Evolutionary conservation across 2,797 vertebrate genomes (phyloP).

Genomic region (Xiphophorus birchmanni): DNA sequence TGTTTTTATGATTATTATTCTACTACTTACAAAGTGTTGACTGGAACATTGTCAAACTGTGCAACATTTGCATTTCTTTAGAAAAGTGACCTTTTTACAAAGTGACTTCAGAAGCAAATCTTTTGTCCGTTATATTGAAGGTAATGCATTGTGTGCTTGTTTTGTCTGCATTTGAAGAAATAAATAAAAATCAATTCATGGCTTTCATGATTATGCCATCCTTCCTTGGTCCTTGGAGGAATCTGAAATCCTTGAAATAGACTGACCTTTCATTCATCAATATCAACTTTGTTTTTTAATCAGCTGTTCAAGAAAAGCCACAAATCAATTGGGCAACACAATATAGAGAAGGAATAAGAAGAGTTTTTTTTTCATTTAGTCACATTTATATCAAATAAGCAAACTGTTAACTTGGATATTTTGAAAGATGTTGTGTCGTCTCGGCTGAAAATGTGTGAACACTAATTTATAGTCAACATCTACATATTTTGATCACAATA

Average conservation of each 20-base stretch:
- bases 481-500: not conserved
- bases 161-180: conserved; percentile 28
- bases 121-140: conserved; percentile 25
- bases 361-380: conserved; percentile 23
- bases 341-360: conserved; percentile 3
- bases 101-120: conserved; percentile 26
- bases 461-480: not conserved
- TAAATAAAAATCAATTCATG: conserved; percentile 57
- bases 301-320: conserved; percentile 21
- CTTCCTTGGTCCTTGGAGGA: conserved; percentile 33
- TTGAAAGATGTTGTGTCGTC: conserved; percentile 12
- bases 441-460: conserved; percentile 17
- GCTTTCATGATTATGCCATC: conserved; percentile 40
- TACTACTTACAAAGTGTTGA: conserved; percentile 9
- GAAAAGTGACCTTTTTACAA: conserved; percentile 49
- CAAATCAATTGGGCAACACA: conserved; percentile 7
- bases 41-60: conserved; percentile 26
- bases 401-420: not conserved
- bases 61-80: conserved; percentile 48
- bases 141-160: conserved; percentile 23
- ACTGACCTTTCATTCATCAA: conserved; percentile 47
- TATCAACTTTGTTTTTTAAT: conserved; percentile 13
- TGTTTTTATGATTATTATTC: conserved; percentile 8
- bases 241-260: conserved; percentile 38
- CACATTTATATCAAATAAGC: conserved; percentile 11